Evolutionary conservation across 2,797 vertebrate species (phyloP).

Genomic region (Pampus argenteus): DNA sequence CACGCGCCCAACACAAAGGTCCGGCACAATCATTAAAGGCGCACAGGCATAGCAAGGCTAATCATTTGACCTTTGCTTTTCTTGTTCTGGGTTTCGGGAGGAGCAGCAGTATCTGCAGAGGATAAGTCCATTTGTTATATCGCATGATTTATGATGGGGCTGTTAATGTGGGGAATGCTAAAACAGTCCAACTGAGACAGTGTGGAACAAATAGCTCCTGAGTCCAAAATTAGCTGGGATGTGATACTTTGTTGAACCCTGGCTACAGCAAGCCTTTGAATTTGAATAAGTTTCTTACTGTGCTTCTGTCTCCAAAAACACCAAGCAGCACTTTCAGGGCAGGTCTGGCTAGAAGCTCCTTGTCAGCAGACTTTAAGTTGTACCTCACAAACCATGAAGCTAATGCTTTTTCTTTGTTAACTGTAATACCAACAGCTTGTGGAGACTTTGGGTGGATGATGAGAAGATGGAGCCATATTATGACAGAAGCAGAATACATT

Average conservation of each 20-base stretch:
- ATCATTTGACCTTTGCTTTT: constrained; percentile 85
- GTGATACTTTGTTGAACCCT: constrained; percentile 65
- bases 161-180: constrained; percentile 79
- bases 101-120: constrained; percentile 72
- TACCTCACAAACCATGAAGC: constrained; percentile 36
- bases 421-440: constrained; percentile 7
- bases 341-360: constrained; percentile 52
- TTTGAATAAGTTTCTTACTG: constrained; percentile 52
- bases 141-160: constrained; percentile 80
- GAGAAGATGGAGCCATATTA: constrained; percentile 11
- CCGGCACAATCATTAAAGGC: constrained; percentile 82
- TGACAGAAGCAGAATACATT: constrained; percentile 16
- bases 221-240: constrained; percentile 74
- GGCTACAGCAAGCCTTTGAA: constrained; percentile 52
- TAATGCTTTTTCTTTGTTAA: constrained; percentile 25
- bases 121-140: constrained; percentile 82
- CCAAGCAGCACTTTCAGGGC: constrained; percentile 59
- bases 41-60: constrained; percentile 78
- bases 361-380: constrained; percentile 61
- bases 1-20: constrained; percentile 81
- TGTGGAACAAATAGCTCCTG: constrained; percentile 74
- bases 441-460: constrained; percentile 10
- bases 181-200: constrained; percentile 75
- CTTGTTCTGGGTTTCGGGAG: constrained; percentile 71
- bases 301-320: constrained; percentile 48